Percentiles rank a stretch among this genome's conserved stretches.
Conservation (phyloP, 2,888 invertebrate species). For the Euphydryas editha region DNA sequence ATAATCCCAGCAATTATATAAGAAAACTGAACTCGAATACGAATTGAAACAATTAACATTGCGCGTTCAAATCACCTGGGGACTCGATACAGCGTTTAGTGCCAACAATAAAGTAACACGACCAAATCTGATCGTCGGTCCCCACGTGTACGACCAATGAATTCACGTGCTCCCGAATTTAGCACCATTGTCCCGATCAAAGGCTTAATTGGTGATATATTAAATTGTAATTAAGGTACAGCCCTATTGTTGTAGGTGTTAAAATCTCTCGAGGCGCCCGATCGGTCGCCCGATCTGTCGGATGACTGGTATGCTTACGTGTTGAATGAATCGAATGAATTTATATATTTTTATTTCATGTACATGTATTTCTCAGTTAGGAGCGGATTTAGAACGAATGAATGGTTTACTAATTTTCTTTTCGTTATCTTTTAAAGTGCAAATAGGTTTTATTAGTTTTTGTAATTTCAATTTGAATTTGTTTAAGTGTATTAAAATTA, state of each 20-base stretch:
- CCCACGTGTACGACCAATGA: constrained; percentile 35
- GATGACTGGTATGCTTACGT: constrained; percentile 37
- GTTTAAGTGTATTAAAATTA: background rate
- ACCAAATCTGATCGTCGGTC: constrained; percentile 44
- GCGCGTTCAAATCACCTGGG: constrained; percentile 55
- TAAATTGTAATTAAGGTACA: constrained; percentile 80
- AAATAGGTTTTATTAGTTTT: background rate
- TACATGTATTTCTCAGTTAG: background rate
- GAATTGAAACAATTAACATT: constrained; percentile 52
- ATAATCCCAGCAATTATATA: constrained; percentile 27
- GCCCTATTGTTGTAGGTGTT: constrained; percentile 66
- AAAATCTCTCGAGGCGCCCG: constrained; percentile 60
- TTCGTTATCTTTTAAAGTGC: background rate
- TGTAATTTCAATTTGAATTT: background rate
- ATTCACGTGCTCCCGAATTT: constrained; percentile 54
- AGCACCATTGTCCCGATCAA: constrained; percentile 66
- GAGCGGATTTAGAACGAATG: constrained; percentile 2
- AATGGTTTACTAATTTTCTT: constrained; percentile 5
- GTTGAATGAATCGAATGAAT: constrained; percentile 12
- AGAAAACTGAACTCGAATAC: constrained; percentile 43
- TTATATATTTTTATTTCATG: background rate
- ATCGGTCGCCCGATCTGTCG: constrained; percentile 52
- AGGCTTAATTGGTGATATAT: constrained; percentile 81
- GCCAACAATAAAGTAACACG: constrained; percentile 49
- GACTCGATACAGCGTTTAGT: constrained; percentile 51